Evolutionary conservation across 2,797 vertebrate genomes (phyloP).

Genomic region (Clarias fuscus): DNA sequence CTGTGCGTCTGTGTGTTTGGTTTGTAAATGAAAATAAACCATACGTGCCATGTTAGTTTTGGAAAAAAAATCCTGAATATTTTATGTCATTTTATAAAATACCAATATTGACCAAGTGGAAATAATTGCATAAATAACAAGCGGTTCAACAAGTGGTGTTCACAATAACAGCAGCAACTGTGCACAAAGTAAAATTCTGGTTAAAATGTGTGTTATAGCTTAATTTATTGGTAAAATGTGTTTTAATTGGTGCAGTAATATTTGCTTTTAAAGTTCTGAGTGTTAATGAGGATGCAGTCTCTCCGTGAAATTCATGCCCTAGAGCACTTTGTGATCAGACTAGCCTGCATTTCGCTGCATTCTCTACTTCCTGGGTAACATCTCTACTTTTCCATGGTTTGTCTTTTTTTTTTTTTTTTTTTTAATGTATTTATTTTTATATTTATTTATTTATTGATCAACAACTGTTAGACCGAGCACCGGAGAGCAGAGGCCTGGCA

Average conservation of each 20-base stretch:
- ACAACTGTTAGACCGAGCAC: slow-evolving; percentile 26
- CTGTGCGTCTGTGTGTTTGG: background rate
- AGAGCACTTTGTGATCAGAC: background rate
- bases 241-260: background rate
- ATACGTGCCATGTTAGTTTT: background rate
- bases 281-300: background rate
- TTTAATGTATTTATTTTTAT: too few relatives aligned
- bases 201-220: background rate
- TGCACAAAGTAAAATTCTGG: too few relatives aligned
- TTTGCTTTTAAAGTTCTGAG: background rate
- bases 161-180: background rate
- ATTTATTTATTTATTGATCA: slow-evolving; percentile 3
- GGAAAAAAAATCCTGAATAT: background rate
- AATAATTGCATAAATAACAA: background rate
- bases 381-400: slow-evolving; percentile 6
- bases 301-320: too few relatives aligned
- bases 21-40: background rate
- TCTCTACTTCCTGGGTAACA: background rate
- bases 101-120: background rate
- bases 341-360: background rate
- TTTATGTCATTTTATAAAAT: background rate
- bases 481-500: slow-evolving; percentile 17
- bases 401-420: background rate
- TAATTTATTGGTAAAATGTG: too few relatives aligned
- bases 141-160: background rate